Conservation (phyloP, 37 sponge, comb jelly and placozoan genomes). For the Chondrosia reniformis region DNA sequence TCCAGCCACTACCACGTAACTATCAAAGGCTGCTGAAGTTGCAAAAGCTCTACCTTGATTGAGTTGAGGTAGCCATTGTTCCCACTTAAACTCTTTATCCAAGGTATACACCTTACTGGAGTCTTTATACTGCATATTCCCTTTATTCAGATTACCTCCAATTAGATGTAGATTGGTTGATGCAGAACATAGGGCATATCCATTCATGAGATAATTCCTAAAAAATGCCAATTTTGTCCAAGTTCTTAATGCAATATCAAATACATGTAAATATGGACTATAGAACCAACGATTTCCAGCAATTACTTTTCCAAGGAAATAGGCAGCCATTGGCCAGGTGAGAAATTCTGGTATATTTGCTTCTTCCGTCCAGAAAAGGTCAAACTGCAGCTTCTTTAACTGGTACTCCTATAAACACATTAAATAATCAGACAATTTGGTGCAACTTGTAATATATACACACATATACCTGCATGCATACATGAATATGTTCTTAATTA, state of each 20-base stretch:
- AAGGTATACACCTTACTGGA: neutral
- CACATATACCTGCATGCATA: too few species aligned
- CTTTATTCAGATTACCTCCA: neutral
- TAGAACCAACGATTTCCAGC: neutral
- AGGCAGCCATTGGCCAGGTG: neutral
- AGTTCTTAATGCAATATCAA: neutral
- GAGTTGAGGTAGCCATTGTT: neutral
- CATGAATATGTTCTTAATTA: too few species aligned
- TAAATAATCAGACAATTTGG: too few species aligned
- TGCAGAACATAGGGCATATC: neutral
- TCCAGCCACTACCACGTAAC: neutral
- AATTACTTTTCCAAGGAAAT: neutral
- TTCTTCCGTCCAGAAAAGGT: too few species aligned
- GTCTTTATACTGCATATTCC: neutral
- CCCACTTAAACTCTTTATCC: neutral
- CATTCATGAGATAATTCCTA: neutral
- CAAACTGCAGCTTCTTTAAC: too few species aligned
- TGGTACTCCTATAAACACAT: too few species aligned
- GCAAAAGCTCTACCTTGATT: neutral
- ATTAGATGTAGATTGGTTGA: neutral
- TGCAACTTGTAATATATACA: too few species aligned
- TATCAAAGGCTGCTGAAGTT: neutral
- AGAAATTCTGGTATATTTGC: too few species aligned
- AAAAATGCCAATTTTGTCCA: neutral
- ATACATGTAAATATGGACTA: neutral